These are phyloP conservation scores for Coracopsis vasa DNA, from an alignment of 2,113 vertebrate genomes.

Conservation along the genomic window DNA sequence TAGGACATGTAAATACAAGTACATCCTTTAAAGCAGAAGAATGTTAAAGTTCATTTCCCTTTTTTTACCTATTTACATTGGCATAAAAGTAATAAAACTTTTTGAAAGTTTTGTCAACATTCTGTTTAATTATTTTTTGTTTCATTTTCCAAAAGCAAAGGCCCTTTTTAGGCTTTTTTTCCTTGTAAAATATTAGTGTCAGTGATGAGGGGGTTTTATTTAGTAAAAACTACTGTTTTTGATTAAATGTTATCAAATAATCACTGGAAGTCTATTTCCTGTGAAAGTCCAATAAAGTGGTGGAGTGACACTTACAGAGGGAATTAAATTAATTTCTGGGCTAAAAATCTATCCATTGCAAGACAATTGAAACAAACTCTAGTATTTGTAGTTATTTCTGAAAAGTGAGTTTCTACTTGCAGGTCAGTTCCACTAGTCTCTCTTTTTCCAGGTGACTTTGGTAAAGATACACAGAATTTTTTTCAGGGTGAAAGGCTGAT, in stretches of 20 bases:
- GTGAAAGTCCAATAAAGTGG: neutral
- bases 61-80: neutral
- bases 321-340: neutral
- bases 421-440: neutral
- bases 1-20: neutral
- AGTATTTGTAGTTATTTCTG: neutral
- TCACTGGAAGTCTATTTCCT: neutral
- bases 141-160: neutral
- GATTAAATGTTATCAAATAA: neutral
- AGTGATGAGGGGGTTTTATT: neutral
- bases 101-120: neutral
- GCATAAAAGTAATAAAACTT: neutral
- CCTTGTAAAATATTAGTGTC: neutral
- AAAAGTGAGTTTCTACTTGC: neutral
- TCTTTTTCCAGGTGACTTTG: neutral
- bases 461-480: neutral
- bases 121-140: neutral
- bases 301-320: neutral
- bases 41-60: rapidly evolving
- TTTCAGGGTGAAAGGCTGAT: neutral
- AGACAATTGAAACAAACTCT: neutral
- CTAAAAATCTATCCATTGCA: neutral
- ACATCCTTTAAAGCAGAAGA: neutral
- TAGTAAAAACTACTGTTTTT: neutral
- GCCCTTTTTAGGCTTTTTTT: neutral